phyloP scores from a whole-genome alignment of 2,888 invertebrate genomes.

The Eugnorisma glareosa region DNA sequence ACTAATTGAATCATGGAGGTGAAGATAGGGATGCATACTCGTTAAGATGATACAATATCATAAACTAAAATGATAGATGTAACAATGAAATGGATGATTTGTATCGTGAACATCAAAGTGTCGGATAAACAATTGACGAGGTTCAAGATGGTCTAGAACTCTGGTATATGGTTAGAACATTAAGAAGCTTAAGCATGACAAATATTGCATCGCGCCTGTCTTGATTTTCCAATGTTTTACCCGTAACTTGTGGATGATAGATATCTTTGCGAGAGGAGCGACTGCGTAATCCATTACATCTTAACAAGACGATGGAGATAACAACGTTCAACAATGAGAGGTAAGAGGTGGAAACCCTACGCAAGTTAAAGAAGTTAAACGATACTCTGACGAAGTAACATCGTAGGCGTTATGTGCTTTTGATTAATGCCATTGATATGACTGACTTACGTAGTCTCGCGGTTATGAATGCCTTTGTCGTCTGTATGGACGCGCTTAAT shows the following conservation, averaged over 20 bases:
- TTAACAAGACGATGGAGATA: constrained; percentile 51
- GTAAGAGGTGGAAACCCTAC: constrained; percentile 47
- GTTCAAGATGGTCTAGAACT: background rate
- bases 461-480: constrained; percentile 40
- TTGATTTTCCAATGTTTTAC: constrained; percentile 8
- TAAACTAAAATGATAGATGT: background rate
- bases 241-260: background rate
- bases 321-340: constrained; percentile 35
- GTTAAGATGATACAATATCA: background rate
- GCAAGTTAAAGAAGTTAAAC: constrained; percentile 47
- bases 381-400: constrained; percentile 40
- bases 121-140: background rate
- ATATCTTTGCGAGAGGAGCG: constrained; percentile 23
- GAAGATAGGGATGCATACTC: constrained; percentile 19
- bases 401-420: constrained; percentile 56
- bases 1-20: constrained; percentile 33
- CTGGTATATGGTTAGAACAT: background rate
- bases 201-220: constrained; percentile 22
- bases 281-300: constrained; percentile 24
- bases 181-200: background rate
- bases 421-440: constrained; percentile 61
- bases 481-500: constrained; percentile 29
- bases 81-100: constrained; percentile 1
- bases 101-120: background rate
- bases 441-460: constrained; percentile 38